A percentile compares a stretch with the other conserved stretches of the same genome.
phyloP scores from a whole-genome alignment of 2,797 vertebrate genomes.

The Tragopan temminckii region DNA sequence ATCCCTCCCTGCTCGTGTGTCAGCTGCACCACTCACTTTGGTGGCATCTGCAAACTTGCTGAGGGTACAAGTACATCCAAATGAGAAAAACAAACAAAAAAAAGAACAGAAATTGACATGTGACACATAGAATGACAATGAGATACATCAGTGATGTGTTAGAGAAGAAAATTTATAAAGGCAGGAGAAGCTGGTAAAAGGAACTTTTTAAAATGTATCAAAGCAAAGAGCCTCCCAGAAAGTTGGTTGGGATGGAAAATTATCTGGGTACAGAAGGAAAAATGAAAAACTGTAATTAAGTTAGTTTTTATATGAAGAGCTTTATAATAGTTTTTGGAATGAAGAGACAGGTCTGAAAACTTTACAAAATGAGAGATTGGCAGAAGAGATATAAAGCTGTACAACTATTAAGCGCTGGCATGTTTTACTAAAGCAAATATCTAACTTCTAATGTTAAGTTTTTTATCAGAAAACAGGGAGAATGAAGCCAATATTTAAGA shows the following conservation, averaged over 20 bases:
- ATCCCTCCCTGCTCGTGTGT: too few relatives aligned
- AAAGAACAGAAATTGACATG: neutral
- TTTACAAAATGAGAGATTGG: neutral
- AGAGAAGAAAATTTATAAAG: neutral
- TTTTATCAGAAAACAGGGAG: neutral
- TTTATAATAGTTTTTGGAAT: neutral
- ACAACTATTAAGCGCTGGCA: neutral
- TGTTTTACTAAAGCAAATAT: neutral
- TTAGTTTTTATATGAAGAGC: neutral
- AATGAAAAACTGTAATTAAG: neutral
- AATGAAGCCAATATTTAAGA: neutral
- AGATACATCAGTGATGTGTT: neutral
- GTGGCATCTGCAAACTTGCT: too few relatives aligned
- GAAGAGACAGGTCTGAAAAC: neutral
- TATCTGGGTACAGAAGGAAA: neutral
- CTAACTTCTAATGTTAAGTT: neutral
- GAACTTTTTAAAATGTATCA: neutral
- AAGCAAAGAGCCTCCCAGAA: neutral
- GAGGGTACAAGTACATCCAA: neutral
- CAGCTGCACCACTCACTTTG: too few relatives aligned
- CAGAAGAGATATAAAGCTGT: neutral
- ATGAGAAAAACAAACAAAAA: neutral
- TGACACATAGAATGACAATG: neutral
- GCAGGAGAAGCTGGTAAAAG: neutral
- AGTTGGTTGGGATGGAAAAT: neutral